Base-by-base conservation (phyloP, 2,797 vertebrate species). In the Novumbra hubbsi region DNA sequence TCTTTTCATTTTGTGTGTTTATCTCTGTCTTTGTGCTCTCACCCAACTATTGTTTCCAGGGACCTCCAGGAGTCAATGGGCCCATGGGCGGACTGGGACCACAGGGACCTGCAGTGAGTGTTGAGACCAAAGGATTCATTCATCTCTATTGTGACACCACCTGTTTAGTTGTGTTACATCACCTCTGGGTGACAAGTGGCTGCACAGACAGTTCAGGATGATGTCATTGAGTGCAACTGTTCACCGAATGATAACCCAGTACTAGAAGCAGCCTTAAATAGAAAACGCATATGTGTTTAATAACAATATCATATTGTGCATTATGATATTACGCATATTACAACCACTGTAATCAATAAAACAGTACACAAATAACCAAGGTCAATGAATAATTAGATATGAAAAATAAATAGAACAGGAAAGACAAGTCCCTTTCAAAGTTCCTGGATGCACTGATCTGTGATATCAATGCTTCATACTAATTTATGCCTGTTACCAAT, bases 61-160 rank as follows among this genome's bases (percentile, higher is more conserved):
- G 98, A 11, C 92, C 96, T 73, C 90, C 96, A 57, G 98, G 98
- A 89, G 92, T 95, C 74, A 97, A 96, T 5, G 98, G 98, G 28
- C 83, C 94, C 64, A 94, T 95, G 41, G 98, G 98, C 1, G 96
- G 94, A 80, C 85, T 88, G 0, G 98, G 98, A 85, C 95, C 96
- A 30, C 95, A 94, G 71, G 98, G 97, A 21, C 82, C 95, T 30
- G 80, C 84, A 68, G 98, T 99, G 88, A 95, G 96, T 96, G 68
- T 76, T 78, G n/a, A 50, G 7, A 80, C 71, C 38, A 30, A 15
- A 11, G 9, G 2, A 27, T 9, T 66, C 27, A 34, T 72, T 74
- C 7, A 66, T 66, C 15, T 5, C 19, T 66, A 15, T 65, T n/a
- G 21, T n/a, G 52, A 55, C n/a, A 21, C 5, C 34, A 38, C 34